Percentiles rank a stretch among this genome's conserved stretches.
phyloP scores from a whole-genome alignment of 2,113 vertebrate species.

The Anoplopoma fimbria region DNA sequence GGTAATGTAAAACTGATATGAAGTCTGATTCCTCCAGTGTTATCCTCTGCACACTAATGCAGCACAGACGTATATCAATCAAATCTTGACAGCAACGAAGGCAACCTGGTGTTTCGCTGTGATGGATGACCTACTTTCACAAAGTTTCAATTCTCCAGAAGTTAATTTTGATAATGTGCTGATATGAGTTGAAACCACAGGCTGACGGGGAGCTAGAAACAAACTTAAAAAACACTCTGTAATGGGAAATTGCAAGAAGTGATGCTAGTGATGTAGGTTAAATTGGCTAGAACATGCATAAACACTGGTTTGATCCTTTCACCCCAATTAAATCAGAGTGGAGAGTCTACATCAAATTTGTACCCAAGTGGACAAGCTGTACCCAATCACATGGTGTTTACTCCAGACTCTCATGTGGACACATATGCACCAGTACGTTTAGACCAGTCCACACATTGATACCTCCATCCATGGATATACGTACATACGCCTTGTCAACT shows the following conservation, averaged over 20 bases:
- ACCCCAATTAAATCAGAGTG: neutral
- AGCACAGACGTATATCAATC: neutral
- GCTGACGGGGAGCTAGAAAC: neutral
- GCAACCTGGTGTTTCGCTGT: neutral
- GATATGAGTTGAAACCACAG: neutral
- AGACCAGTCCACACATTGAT: no score
- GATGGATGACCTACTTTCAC: neutral
- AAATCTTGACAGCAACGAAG: neutral
- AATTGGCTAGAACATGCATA: neutral
- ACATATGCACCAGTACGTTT: neutral
- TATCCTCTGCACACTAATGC: neutral
- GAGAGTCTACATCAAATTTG: no score
- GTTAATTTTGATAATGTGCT: neutral
- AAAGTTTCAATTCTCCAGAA: neutral
- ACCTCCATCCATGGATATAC: neutral
- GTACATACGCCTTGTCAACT: neutral
- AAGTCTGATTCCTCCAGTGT: neutral
- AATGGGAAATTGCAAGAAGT: no score
- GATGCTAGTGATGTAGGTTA: neutral
- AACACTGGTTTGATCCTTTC: neutral
- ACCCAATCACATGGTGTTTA: no score
- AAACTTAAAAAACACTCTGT: neutral
- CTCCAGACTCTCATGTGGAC: neutral
- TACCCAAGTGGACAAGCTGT: neutral
- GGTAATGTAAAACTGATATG: neutral